phyloP scores from a whole-genome alignment of 1,140 invertebrate genomes.

The Arctopsyche grandis region DNA sequence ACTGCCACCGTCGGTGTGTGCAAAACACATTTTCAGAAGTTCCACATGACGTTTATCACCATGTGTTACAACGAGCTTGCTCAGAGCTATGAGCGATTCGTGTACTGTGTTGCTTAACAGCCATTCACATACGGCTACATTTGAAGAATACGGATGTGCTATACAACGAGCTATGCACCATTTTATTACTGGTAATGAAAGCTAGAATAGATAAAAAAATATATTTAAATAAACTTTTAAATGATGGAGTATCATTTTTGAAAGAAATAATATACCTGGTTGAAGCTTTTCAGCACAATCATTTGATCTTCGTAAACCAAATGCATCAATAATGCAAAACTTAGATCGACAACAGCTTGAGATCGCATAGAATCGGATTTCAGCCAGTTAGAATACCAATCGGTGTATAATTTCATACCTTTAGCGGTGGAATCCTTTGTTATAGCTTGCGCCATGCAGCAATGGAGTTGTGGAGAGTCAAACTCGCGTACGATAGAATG shows the following conservation, averaged over 20 bases:
- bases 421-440: slow-evolving; percentile 50
- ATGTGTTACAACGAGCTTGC: slow-evolving; percentile 59
- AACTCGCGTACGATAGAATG: slow-evolving; percentile 63
- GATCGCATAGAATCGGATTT: slow-evolving; percentile 59
- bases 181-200: slow-evolving; percentile 53
- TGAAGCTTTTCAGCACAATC: slow-evolving; percentile 65
- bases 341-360: slow-evolving; percentile 67
- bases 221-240: background rate
- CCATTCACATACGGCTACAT: slow-evolving; percentile 66
- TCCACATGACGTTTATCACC: slow-evolving; percentile 52
- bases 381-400: slow-evolving; percentile 65
- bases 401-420: slow-evolving; percentile 64
- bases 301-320: slow-evolving; percentile 63
- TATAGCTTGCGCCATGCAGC: slow-evolving; percentile 55
- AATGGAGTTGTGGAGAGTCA: slow-evolving; percentile 61
- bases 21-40: slow-evolving; percentile 53
- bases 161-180: slow-evolving; percentile 65
- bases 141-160: slow-evolving; percentile 63
- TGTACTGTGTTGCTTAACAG: slow-evolving; percentile 60
- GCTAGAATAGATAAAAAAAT: slow-evolving; percentile 53
- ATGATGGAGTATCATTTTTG: background rate
- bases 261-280: slow-evolving; percentile 59
- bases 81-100: slow-evolving; percentile 60
- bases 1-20: slow-evolving; percentile 49
- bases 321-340: slow-evolving; percentile 69